Evolutionary conservation across 1,140 invertebrate genomes (phyloP).

Genomic region (Chymomyza costata): DNA sequence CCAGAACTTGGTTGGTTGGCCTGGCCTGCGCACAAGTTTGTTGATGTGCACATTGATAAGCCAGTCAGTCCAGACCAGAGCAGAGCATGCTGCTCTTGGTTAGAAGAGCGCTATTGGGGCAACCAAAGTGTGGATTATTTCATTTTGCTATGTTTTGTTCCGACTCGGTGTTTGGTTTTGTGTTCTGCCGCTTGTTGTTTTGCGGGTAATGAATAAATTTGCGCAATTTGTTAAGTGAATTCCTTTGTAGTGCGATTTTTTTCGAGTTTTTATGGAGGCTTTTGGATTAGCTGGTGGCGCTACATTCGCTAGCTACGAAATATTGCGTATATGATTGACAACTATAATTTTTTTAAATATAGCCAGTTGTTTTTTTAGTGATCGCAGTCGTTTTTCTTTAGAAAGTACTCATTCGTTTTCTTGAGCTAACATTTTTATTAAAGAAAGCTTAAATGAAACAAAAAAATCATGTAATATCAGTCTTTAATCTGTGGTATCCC

Average conservation of each 20-base stretch:
- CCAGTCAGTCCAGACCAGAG: constrained; percentile 14
- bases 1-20: background rate
- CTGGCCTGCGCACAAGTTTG: constrained; percentile 44
- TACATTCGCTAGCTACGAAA: background rate
- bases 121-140: constrained; percentile 69
- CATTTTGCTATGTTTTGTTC: constrained; percentile 68
- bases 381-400: too few species aligned
- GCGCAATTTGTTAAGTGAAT: constrained; percentile 73
- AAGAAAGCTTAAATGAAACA: too few species aligned
- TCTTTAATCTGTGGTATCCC: too few species aligned
- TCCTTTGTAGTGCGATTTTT: constrained; percentile 71
- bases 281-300: background rate
- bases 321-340: background rate
- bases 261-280: constrained; percentile 54
- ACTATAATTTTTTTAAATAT: too few species aligned
- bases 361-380: too few species aligned
- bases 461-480: too few species aligned
- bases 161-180: constrained; percentile 21
- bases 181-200: constrained; percentile 37
- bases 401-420: too few species aligned
- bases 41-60: constrained; percentile 65
- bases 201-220: constrained; percentile 72
- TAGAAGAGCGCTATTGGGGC: constrained; percentile 24
- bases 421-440: too few species aligned
- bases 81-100: constrained; percentile 18